Conservation (phyloP, 2,113 vertebrate genomes). For the Sakesphorus luctuosus region DNA sequence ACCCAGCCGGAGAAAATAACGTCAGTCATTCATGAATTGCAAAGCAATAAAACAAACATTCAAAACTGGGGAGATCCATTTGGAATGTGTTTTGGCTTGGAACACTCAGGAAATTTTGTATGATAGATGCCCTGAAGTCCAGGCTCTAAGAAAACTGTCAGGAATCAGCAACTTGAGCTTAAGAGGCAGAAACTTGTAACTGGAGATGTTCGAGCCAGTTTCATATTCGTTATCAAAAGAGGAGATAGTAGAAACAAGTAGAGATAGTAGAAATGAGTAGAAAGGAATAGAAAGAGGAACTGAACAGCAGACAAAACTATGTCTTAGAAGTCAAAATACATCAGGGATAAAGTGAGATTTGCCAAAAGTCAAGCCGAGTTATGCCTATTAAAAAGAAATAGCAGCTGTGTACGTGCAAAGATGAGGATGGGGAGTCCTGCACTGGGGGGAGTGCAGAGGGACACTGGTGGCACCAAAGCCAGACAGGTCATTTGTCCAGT, state of each 20-base stretch:
- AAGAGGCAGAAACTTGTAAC: neutral
- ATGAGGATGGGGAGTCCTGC: neutral
- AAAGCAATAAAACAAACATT: constrained; percentile 22
- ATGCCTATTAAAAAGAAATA: neutral
- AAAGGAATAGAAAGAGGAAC: neutral
- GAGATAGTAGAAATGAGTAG: neutral
- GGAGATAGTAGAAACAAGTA: neutral
- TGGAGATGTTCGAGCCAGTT: neutral
- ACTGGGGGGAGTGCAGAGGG: neutral
- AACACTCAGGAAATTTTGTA: neutral
- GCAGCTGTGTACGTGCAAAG: neutral
- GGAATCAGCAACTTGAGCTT: neutral
- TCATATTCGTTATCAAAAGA: neutral
- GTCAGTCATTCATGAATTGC: neutral
- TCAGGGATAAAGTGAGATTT: neutral
- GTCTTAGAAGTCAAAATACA: neutral
- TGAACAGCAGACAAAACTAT: neutral
- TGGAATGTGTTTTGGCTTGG: neutral
- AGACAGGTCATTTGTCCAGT: neutral
- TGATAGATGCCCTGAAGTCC: neutral
- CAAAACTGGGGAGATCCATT: neutral
- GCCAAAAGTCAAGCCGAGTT: neutral
- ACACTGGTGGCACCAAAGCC: neutral
- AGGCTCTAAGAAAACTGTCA: neutral
- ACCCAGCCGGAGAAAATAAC: neutral